Base-by-base conservation (phyloP, 2,797 vertebrate species). In the Aulostomus chinensis region DNA sequence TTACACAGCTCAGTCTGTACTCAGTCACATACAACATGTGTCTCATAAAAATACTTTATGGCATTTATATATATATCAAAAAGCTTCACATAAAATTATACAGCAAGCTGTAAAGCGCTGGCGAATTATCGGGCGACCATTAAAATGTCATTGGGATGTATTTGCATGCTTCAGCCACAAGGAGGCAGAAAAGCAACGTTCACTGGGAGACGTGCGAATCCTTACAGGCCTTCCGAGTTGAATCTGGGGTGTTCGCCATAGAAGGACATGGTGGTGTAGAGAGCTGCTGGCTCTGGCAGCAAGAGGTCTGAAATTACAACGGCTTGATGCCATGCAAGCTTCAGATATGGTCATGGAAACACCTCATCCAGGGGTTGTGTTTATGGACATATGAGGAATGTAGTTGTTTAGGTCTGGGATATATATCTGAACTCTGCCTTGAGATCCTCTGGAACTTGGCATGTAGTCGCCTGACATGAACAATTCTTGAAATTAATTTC, bases 261-360 rank as follows among this genome's bases (percentile, higher is more conserved):
- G 54, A 82, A 68, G 80, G 77, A 31, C 57, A 77, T 57, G 39
- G 18, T 59, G 45, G 21, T 55, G 59, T 52, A 41, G 32, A 54
- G 16, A 55, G 55, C 55, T 56, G 43, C 50, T 53, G 48, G 20
- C 35, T 60, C 57, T 60, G 57, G 51, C 57, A 63, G 54, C 43
- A 48, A 41, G 45, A 36, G 29, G 16, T 24, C 47, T 42, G 33
- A 72, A 64, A 52, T n/a, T 45, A 46, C 40, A 24, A 39, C 50
- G 37, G 49, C 43, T 35, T 39, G 62, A 55, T 17, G 41, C 66
- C 49, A 39, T 49, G 48, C 22, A 30, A n/a, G 11, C 7, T 61
- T 75, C 53, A 38, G 36, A 53, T 59, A 53, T 54, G 49, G 57
- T 53, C 26, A 39, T 1, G 40, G n/a, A 62, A 14, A 52, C n/a